Conservation (phyloP, 1,140 invertebrate species). For the Brachionus angularis region DNA sequence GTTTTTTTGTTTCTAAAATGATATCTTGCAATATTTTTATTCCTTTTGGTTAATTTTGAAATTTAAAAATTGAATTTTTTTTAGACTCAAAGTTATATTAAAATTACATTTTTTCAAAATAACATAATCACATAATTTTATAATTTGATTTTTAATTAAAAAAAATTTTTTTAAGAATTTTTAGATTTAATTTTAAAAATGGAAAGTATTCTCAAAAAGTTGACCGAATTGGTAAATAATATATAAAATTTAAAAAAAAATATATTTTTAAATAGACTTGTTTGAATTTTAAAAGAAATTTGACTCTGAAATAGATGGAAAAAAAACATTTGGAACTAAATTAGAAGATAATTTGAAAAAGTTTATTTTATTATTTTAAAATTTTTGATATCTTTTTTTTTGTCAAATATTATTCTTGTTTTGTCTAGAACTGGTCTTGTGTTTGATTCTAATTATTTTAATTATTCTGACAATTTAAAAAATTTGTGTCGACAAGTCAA, state of each 20-base stretch:
- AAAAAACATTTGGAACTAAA: neutral
- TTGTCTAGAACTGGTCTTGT: neutral
- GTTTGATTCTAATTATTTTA: too few species aligned
- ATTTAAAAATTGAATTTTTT: too few species aligned
- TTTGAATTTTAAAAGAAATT: slow-evolving; percentile 5
- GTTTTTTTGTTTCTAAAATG: too few species aligned
- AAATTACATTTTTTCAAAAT: too few species aligned
- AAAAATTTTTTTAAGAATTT: too few species aligned
- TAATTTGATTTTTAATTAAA: too few species aligned
- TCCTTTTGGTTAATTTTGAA: too few species aligned
- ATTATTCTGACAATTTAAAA: too few species aligned
- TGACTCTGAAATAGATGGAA: neutral
- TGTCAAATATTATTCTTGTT: neutral
- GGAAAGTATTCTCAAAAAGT: slow-evolving; percentile 18
- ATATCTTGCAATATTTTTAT: too few species aligned
- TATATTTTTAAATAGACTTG: neutral
- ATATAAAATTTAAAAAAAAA: neutral
- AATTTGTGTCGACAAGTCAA: too few species aligned
- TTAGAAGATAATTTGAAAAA: neutral
- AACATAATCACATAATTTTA: slow-evolving; percentile 24
- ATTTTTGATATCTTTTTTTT: neutral
- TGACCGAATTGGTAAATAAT: neutral
- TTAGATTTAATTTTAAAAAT: too few species aligned
- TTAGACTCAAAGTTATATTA: too few species aligned
- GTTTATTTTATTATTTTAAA: neutral